These are phyloP conservation scores for Amazona guildingii DNA, from an alignment of 2,113 vertebrate genomes.

Conservation along the genomic window DNA sequence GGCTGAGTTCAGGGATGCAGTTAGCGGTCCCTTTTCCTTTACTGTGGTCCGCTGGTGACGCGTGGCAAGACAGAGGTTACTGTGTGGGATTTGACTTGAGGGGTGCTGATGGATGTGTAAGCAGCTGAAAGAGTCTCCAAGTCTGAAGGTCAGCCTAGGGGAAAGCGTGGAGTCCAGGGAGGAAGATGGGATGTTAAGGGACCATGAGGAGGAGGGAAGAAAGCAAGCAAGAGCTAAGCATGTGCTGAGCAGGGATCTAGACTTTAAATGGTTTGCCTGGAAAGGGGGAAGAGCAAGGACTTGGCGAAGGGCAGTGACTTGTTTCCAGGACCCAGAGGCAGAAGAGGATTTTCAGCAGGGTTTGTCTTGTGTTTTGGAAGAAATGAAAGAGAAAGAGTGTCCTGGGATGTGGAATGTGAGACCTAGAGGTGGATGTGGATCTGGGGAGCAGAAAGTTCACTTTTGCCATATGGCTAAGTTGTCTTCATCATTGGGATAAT, in stretches of 20 bases:
- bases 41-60: neutral
- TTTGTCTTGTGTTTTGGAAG: neutral
- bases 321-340: neutral
- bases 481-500: neutral
- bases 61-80: rapidly evolving
- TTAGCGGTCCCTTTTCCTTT: neutral
- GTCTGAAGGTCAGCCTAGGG: neutral
- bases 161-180: neutral
- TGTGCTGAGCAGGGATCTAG: neutral
- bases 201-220: neutral
- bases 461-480: neutral
- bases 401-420: neutral
- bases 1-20: neutral
- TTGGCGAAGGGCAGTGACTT: neutral
- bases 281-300: neutral
- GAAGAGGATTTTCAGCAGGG: neutral
- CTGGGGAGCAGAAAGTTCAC: neutral
- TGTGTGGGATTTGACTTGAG: neutral
- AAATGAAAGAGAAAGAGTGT: neutral
- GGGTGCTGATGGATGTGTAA: neutral
- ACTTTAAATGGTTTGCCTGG: neutral
- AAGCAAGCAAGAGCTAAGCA: neutral
- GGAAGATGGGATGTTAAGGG: neutral
- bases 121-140: neutral
- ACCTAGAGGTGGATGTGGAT: neutral